Conservation (phyloP, 2,888 invertebrate species). For the Lutraria lutraria region DNA sequence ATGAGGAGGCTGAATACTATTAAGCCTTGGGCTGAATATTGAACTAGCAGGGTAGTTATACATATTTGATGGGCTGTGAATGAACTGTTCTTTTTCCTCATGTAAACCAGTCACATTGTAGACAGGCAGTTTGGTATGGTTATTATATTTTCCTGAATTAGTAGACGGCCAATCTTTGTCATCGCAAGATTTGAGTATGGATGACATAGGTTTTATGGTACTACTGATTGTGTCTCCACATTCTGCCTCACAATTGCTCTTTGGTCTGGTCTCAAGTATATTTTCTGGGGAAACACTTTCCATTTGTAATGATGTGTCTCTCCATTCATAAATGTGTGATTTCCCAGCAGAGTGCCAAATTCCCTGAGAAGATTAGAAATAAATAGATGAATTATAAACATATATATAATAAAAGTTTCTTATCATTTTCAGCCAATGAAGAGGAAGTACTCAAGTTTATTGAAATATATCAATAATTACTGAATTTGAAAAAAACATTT, state of each 20-base stretch:
- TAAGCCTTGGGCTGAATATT: background rate
- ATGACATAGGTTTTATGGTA: conserved; percentile 32
- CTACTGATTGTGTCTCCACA: background rate
- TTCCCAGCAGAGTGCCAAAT: conserved; percentile 57
- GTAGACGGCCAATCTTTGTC: background rate
- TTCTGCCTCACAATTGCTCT: background rate
- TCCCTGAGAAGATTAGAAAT: conserved; percentile 43
- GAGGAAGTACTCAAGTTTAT: no score
- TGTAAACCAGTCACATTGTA: background rate
- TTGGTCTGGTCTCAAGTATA: conserved; percentile 69
- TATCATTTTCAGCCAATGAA: no score
- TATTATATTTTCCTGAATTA: background rate
- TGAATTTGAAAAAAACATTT: no score
- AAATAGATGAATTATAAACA: no score
- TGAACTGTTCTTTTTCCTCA: background rate
- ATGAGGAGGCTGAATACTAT: background rate
- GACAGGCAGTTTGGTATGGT: background rate
- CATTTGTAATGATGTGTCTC: conserved; percentile 65
- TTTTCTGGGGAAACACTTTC: conserved; percentile 74
- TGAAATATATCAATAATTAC: no score
- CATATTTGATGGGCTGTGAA: background rate
- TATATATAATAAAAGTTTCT: no score
- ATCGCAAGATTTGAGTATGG: conserved; percentile 8
- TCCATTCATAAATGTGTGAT: conserved; percentile 34
- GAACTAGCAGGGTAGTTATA: conserved; percentile 2